Conservation (phyloP, 2,888 invertebrate species). For the Scaptomyza tumidula region DNA sequence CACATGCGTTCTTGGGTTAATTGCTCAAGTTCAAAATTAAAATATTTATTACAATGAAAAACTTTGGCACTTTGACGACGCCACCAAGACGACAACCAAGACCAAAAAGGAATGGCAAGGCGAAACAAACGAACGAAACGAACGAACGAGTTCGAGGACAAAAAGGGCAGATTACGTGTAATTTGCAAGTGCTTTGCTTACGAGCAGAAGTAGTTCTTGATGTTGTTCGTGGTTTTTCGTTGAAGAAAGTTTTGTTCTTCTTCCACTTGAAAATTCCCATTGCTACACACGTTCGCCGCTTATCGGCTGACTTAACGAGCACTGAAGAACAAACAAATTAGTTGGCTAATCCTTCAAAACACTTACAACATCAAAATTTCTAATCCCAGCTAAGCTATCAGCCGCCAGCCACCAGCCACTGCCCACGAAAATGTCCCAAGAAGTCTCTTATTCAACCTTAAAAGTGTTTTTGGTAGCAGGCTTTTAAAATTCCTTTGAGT, state of each 20-base stretch:
- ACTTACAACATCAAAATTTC: conserved; percentile 31
- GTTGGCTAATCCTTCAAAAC: conserved; percentile 39
- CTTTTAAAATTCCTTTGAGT: conserved; percentile 4
- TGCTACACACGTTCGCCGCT: conserved; percentile 29
- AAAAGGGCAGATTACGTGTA: conserved; percentile 45
- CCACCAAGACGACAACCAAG: conserved; percentile 65
- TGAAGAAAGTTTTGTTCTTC: conserved; percentile 10
- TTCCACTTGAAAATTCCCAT: not conserved
- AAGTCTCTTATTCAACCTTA: too few species aligned
- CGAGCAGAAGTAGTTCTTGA: not conserved
- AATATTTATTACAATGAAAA: conserved; percentile 79
- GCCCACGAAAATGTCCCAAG: not conserved
- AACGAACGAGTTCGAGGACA: conserved; percentile 1
- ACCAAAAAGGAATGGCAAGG: not conserved
- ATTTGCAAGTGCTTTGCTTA: conserved; percentile 34
- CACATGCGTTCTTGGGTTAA: conserved; percentile 76
- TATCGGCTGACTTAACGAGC: not conserved
- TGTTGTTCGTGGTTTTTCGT: conserved; percentile 2
- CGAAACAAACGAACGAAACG: not conserved
- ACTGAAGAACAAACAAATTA: conserved; percentile 29
- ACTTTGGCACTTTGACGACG: conserved; percentile 80
- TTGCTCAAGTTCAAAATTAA: conserved; percentile 80
- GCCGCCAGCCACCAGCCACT: not conserved
- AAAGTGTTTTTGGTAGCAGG: too few species aligned
- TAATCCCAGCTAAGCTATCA: conserved; percentile 30